Evolutionary conservation across 2,113 vertebrate species (phyloP).

Genomic region (Oophaga pumilio): DNA sequence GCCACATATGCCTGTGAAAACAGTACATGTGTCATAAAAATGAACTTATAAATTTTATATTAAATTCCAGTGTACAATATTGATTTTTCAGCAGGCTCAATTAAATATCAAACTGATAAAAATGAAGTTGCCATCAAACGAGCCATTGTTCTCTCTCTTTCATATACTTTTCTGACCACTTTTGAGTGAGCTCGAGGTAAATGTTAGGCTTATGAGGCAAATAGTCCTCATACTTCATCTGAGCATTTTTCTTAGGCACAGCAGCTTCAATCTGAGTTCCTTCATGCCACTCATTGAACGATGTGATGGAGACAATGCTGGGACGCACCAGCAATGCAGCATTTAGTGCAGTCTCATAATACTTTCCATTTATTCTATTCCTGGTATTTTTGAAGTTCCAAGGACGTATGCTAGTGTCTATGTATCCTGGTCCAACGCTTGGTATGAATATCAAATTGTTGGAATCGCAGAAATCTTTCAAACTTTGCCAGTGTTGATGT

Average conservation of each 20-base stretch:
- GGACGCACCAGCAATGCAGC: constrained; percentile 82
- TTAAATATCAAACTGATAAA: neutral
- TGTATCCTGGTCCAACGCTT: constrained; percentile 93
- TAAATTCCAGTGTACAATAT: neutral
- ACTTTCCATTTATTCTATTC: constrained; percentile 92
- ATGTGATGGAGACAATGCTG: constrained; percentile 90
- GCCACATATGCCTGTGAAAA: neutral
- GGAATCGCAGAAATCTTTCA: constrained; percentile 88
- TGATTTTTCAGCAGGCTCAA: neutral
- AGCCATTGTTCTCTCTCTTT: constrained; percentile 81
- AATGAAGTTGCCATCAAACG: constrained; percentile 63
- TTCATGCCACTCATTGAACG: constrained; percentile 99
- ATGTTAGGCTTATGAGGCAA: constrained; percentile 86
- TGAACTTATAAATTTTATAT: neutral
- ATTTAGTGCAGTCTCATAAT: constrained; percentile 88
- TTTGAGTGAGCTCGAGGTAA: constrained; percentile 92
- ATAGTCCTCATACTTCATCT: constrained; percentile 87
- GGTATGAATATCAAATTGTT: constrained; percentile 91
- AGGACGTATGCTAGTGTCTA: constrained; percentile 91
- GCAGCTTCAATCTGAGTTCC: constrained; percentile 97
- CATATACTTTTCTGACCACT: constrained; percentile 88
- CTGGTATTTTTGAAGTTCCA: constrained; percentile 96
- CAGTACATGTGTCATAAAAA: neutral
- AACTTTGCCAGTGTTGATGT: constrained; percentile 86
- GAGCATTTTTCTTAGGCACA: constrained; percentile 80